A percentile compares a stretch with the other conserved stretches of the same genome.
Evolutionary conservation across 2,797 vertebrate genomes (phyloP).

Genomic region (Cercopithecus diana): DNA sequence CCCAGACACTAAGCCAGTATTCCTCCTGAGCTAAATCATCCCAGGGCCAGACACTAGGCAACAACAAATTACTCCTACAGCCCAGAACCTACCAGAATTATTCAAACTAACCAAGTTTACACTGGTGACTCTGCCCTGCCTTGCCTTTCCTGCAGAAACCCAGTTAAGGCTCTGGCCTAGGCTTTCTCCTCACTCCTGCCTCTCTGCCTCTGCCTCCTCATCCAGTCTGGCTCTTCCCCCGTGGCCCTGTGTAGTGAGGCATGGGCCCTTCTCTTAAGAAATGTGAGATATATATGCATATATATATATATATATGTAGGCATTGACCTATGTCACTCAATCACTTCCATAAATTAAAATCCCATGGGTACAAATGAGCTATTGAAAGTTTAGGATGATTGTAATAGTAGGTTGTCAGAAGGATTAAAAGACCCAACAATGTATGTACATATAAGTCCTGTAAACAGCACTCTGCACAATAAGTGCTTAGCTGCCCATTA

Average conservation of each 20-base stretch:
- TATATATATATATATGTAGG: too few species aligned
- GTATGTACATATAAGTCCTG: neutral
- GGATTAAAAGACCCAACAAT: neutral
- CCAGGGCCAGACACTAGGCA: neutral
- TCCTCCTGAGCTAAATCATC: neutral
- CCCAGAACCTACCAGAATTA: neutral
- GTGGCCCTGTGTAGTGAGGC: too few species aligned
- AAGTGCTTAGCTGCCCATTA: neutral
- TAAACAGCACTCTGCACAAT: neutral
- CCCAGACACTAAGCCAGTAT: neutral
- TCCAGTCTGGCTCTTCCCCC: neutral
- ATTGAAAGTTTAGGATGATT: neutral
- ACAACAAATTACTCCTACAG: neutral
- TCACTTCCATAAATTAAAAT: neutral
- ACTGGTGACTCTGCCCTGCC: neutral
- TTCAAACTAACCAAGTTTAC: neutral
- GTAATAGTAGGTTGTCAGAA: neutral
- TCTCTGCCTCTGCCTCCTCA: neutral
- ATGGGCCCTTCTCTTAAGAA: neutral
- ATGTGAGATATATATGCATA: neutral
- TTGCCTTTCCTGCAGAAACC: neutral
- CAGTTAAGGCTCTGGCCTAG: neutral
- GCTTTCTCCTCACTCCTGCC: neutral
- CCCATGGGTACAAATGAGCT: neutral
- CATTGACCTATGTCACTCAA: neutral